A percentile compares a stretch with the other conserved stretches of the same genome.
These are phyloP conservation scores for Hydropsyche betteni DNA, from an alignment of 2,888 invertebrate species.

Conservation along the genomic window DNA sequence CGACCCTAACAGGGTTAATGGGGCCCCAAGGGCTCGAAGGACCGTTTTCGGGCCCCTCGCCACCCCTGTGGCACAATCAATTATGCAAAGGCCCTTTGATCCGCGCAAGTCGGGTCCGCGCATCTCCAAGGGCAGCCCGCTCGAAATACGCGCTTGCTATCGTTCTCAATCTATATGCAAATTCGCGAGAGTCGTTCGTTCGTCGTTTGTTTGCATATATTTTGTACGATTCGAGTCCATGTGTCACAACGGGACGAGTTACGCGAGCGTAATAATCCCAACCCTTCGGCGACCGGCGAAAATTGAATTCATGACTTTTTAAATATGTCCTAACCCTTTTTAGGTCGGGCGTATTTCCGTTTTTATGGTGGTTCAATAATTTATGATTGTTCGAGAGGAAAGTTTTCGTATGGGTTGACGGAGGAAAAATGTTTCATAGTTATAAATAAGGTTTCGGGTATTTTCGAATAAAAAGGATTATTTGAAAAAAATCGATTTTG, in stretches of 20 bases:
- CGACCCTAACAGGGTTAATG: constrained; percentile 37
- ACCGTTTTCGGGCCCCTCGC: not conserved
- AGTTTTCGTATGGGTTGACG: no score
- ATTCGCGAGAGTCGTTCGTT: constrained; percentile 35
- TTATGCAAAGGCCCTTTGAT: constrained; percentile 45
- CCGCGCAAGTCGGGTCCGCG: constrained; percentile 25
- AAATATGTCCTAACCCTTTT: no score
- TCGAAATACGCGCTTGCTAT: no score
- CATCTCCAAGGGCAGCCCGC: not conserved
- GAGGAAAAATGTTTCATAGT: no score
- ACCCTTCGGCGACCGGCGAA: no score
- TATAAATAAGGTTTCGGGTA: no score
- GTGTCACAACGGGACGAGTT: constrained; percentile 16
- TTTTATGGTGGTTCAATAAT: no score
- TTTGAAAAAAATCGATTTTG: no score
- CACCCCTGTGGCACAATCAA: constrained; percentile 34
- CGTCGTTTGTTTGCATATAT: constrained; percentile 43
- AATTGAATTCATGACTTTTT: no score
- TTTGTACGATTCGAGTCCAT: constrained; percentile 22
- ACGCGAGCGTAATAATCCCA: constrained; percentile 13
- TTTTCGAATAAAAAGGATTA: no score
- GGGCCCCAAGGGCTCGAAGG: constrained; percentile 22
- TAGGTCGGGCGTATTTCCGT: no score
- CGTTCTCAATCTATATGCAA: constrained; percentile 41
- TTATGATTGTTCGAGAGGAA: no score